phyloP scores from a whole-genome alignment of 2,113 vertebrate genomes.

The Origma solitaria region DNA sequence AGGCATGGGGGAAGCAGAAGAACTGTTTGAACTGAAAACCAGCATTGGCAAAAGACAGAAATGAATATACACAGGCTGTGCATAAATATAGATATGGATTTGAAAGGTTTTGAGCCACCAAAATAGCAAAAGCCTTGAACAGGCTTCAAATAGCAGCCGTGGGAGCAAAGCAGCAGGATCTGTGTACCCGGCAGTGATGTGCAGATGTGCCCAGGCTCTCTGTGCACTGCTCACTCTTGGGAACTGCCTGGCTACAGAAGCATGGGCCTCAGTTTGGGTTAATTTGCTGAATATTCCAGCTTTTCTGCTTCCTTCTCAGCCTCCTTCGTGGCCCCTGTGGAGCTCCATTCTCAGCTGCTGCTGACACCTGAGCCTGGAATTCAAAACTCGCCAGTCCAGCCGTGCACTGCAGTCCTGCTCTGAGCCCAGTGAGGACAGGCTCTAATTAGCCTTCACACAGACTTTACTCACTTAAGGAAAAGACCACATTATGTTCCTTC shows the following conservation, averaged over 20 bases:
- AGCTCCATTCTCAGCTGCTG: conserved; percentile 6
- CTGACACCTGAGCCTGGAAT: background rate
- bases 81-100: conserved; percentile 58
- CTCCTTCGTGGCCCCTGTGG: background rate
- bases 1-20: conserved; percentile 34
- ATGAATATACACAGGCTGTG: conserved; percentile 46
- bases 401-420: background rate
- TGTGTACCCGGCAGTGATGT: background rate
- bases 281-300: background rate
- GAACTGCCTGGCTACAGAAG: conserved; percentile 4
- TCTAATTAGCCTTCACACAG: conserved; percentile 12
- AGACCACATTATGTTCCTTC: background rate
- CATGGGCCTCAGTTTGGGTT: background rate
- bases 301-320: background rate
- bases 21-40: conserved; percentile 50
- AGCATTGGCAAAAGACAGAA: conserved; percentile 48
- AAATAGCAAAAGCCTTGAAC: conserved; percentile 55
- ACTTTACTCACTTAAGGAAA: background rate
- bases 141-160: conserved; percentile 53
- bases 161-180: conserved; percentile 30
- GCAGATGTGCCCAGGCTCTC: conserved; percentile 20
- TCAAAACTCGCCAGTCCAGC: background rate
- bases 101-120: conserved; percentile 51
- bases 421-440: background rate
- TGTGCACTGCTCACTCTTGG: background rate